A percentile compares a stretch with the other conserved stretches of the same genome.
Evolutionary conservation across 2,113 vertebrate genomes (phyloP).

Genomic region (Carassius carassius): DNA sequence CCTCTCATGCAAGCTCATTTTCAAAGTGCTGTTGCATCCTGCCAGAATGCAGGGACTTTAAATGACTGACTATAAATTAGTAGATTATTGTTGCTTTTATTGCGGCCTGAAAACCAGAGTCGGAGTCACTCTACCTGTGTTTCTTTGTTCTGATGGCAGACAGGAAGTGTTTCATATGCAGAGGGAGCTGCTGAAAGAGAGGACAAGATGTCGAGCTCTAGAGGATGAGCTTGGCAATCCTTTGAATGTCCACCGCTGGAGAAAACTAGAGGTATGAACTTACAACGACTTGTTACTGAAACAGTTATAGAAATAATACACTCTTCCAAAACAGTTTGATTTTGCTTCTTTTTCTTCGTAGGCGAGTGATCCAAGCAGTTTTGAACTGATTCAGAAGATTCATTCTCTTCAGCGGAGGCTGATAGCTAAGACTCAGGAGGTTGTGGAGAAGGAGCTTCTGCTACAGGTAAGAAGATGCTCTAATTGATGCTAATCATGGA

Average conservation of each 20-base stretch:
- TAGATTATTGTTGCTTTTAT: conserved; percentile 18
- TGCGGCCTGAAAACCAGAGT: not conserved
- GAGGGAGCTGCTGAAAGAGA: conserved; percentile 86
- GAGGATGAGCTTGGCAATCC: conserved; percentile 90
- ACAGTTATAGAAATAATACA: not conserved
- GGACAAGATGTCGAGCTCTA: conserved; percentile 81
- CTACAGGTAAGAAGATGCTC: conserved; percentile 78
- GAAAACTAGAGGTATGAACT: conserved; percentile 82
- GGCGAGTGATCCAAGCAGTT: conserved; percentile 90
- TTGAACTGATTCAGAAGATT: conserved; percentile 84
- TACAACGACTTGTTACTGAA: not conserved
- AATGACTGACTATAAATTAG: conserved; percentile 24
- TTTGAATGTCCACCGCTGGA: conserved; percentile 94
- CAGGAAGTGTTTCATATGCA: conserved; percentile 84
- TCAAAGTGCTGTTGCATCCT: conserved; percentile 10
- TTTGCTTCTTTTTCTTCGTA: conserved; percentile 59
- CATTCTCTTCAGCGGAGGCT: conserved; percentile 88
- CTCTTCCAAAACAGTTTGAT: not conserved
- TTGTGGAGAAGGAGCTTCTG: conserved; percentile 87
- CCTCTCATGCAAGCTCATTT: not conserved
- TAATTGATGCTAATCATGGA: not conserved
- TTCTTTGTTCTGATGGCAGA: conserved; percentile 66
- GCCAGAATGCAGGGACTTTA: conserved; percentile 11
- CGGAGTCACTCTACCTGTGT: not conserved
- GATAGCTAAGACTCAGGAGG: conserved; percentile 88